Percentiles rank a stretch among this genome's conserved stretches.
Conservation (phyloP, 1,140 invertebrate genomes). For the Oryzaephilus surinamensis region DNA sequence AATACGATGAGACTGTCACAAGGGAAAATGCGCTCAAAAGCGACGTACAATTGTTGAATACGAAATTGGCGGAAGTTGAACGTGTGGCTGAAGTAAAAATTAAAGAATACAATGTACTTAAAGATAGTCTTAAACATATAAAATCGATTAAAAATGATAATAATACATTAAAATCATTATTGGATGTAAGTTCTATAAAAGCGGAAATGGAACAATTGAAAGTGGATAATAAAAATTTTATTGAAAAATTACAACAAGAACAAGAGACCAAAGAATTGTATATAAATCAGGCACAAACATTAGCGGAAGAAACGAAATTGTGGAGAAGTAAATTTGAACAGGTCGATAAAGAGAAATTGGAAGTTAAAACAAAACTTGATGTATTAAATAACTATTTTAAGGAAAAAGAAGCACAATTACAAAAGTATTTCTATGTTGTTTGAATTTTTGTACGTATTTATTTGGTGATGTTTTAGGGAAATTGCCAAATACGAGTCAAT, state of each 20-base stretch:
- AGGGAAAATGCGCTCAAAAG: constrained; percentile 2
- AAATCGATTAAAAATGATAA: constrained; percentile 36
- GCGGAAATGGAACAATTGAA: constrained; percentile 41
- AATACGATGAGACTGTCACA: constrained; percentile 13
- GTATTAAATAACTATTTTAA: constrained; percentile 81
- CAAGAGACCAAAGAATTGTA: constrained; percentile 28
- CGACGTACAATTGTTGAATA: constrained; percentile 13
- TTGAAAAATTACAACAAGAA: constrained; percentile 37
- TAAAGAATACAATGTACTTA: constrained; percentile 32
- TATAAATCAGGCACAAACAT: constrained; percentile 19
- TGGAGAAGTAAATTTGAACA: constrained; percentile 55
- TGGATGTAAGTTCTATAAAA: constrained; percentile 38
- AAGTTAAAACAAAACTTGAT: constrained; percentile 70
- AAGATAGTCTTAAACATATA: constrained; percentile 38
- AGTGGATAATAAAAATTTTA: constrained; percentile 35
- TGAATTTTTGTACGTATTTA: constrained; percentile 1
- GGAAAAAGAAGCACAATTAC: constrained; percentile 72
- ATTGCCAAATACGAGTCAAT: constrained; percentile 68
- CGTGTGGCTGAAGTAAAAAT: constrained; percentile 27
- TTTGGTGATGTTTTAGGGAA: constrained; percentile 48
- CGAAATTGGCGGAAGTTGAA: constrained; percentile 19
- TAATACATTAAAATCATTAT: constrained; percentile 33
- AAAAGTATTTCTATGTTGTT: constrained; percentile 48
- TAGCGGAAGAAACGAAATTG: constrained; percentile 40
- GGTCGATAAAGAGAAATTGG: constrained; percentile 65